A percentile compares a stretch with the other conserved stretches of the same genome.
These are phyloP conservation scores for Opisthocomus hoazin DNA, from an alignment of 2,113 vertebrate species.

Conservation along the genomic window DNA sequence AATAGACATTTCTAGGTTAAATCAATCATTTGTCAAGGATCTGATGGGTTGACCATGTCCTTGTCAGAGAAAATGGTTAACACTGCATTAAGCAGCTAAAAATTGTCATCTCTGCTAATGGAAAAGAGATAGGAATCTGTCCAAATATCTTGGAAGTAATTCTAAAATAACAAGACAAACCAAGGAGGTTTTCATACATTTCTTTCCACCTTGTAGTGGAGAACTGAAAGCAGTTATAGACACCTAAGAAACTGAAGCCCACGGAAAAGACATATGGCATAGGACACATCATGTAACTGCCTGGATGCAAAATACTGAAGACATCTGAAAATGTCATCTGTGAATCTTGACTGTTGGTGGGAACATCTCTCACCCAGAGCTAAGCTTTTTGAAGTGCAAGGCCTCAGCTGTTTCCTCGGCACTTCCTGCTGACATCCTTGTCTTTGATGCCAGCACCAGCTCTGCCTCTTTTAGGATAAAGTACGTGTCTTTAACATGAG, in stretches of 20 bases:
- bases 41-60: not conserved
- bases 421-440: slow-evolving; percentile 37
- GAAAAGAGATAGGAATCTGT: not conserved
- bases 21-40: slow-evolving; percentile 45
- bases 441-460: slow-evolving; percentile 47
- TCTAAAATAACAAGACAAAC: slow-evolving; percentile 32
- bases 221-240: not conserved
- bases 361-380: slow-evolving; percentile 47
- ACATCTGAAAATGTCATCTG: slow-evolving; percentile 62
- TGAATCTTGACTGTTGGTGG: slow-evolving; percentile 33
- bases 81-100: slow-evolving; percentile 27
- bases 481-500: not conserved
- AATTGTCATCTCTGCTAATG: slow-evolving; percentile 9
- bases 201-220: not conserved
- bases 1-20: slow-evolving; percentile 19
- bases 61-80: slow-evolving; percentile 11
- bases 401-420: slow-evolving; percentile 50
- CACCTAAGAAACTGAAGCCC: not conserved
- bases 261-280: slow-evolving; percentile 28
- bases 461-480: slow-evolving; percentile 10
- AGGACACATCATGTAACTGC: not conserved
- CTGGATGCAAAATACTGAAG: slow-evolving; percentile 15
- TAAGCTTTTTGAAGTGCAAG: slow-evolving; percentile 49
- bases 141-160: not conserved
- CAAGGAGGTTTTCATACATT: not conserved